Base-by-base conservation (phyloP, 2,888 invertebrate species). In the Brachyptera risi region DNA sequence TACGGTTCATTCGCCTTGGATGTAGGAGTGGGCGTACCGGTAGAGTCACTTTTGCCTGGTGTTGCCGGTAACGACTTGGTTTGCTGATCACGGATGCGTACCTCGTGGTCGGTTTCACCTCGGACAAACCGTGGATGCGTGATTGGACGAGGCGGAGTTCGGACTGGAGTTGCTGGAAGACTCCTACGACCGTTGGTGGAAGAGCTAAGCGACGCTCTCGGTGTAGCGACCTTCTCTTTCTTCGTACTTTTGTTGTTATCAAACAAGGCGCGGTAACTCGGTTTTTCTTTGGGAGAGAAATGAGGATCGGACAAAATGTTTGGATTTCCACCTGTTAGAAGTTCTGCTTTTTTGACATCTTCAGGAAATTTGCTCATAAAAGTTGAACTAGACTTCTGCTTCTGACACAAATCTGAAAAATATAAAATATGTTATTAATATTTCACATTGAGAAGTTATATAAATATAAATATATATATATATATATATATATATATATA, bases 301-400 rank as follows among this genome's bases (percentile, higher is more conserved):
- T 78, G 83, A 37, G 85, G 81, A 67, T 81, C 79, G 5, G 80
- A 79, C 42, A 90, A 73, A 66, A 90, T 89, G 66, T 86, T 80
- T 21, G 82, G 81, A 73, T 90, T 83, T 7, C 90, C 90, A 24
- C 83, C 82, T 1, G 87, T 84, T 60, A 84, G 78, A 50, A 80
- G 80, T 71, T 92, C 92, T 0, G 92, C 92, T 61, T 80, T 81
- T 58, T 82, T 79, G 1, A 92, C 82, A 74, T 92, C 92, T 50
- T 82, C 81, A 0, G 88, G 88, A 75, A 92, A 92, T 73, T 90
- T 90, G 66, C 86, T 84, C 86, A 90, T 87, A 66, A 80, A 83
- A 50, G 71, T 73, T 15, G 74, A 71, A 19, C 75, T 74, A 67
- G 75, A 76, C 40, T 83, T 81, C 69, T 80, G 80, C 72, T 85